These are phyloP conservation scores for Dendrophyllia cribrosa DNA, from an alignment of 64 coral and sea anemone species.

Conservation along the genomic window DNA sequence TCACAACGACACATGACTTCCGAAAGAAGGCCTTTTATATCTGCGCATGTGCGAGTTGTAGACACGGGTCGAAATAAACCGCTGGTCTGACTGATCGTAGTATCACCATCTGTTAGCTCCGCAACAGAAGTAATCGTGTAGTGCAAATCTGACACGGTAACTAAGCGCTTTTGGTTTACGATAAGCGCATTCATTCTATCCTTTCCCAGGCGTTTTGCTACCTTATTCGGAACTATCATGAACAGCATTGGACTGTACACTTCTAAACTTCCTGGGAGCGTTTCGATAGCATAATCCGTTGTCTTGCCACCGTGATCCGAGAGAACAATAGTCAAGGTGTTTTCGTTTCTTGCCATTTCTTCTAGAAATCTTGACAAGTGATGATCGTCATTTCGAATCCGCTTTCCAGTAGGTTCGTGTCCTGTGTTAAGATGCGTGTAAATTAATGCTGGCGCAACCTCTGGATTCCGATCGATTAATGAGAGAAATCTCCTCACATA, in stretches of 20 bases:
- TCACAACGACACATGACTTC: conserved; percentile 89
- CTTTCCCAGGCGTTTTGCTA: conserved; percentile 69
- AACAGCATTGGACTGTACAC: conserved; percentile 94
- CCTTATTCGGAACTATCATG: conserved; percentile 92
- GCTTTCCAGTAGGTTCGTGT: conserved; percentile 77
- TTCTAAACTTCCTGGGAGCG: conserved; percentile 77
- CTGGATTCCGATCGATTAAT: conserved; percentile 52
- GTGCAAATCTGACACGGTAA: conserved; percentile 75
- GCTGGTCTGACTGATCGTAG: not conserved
- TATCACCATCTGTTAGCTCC: not conserved
- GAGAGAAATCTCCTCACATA: conserved; percentile 63
- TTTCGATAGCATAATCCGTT: conserved; percentile 73
- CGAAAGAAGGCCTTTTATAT: conserved; percentile 69
- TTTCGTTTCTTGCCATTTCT: conserved; percentile 57
- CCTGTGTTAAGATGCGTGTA: conserved; percentile 93
- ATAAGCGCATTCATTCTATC: conserved; percentile 75
- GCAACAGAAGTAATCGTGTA: conserved; percentile 48
- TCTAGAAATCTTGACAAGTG: conserved; percentile 70
- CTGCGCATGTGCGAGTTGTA: conserved; percentile 84
- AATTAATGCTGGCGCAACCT: conserved; percentile 56
- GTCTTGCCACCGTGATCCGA: conserved; percentile 97
- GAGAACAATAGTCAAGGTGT: conserved; percentile 86
- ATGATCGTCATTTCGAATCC: conserved; percentile 84
- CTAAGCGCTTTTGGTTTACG: conserved; percentile 87
- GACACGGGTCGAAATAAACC: conserved; percentile 77